phyloP scores from a whole-genome alignment of 1,140 invertebrate genomes.

The Ctenoplectra terminalis region DNA sequence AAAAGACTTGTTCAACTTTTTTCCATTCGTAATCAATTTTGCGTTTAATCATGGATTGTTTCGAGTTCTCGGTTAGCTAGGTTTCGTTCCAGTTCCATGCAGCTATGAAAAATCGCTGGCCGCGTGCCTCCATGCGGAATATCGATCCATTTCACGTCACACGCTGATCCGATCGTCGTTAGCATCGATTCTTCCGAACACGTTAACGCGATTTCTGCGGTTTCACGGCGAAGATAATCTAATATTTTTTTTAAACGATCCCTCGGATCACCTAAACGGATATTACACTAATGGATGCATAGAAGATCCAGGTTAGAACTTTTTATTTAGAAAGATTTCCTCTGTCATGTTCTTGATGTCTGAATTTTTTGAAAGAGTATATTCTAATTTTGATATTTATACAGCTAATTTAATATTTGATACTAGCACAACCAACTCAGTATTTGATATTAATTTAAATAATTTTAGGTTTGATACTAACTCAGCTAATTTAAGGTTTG shows the following conservation, averaged over 20 bases:
- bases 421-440: too few relatives aligned
- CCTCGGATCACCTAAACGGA: too few relatives aligned
- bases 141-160: not conserved
- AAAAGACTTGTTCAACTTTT: too few relatives aligned
- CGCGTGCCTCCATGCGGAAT: not conserved
- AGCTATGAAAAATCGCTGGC: not conserved
- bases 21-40: not conserved
- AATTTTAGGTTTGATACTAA: too few relatives aligned
- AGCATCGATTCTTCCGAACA: not conserved
- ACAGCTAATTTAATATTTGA: too few relatives aligned
- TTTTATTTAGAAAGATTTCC: not conserved
- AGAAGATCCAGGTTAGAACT: not conserved
- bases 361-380: too few relatives aligned
- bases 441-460: too few relatives aligned
- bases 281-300: not conserved
- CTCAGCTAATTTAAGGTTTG: too few relatives aligned
- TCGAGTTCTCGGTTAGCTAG: not conserved
- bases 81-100: not conserved
- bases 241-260: not conserved
- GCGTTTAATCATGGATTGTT: not conserved
- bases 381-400: too few relatives aligned
- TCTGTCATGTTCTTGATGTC: too few relatives aligned
- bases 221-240: not conserved
- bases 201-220: not conserved
- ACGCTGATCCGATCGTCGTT: constrained; percentile 2